Percentiles rank a stretch among this genome's conserved stretches.
Conservation (phyloP, 2,888 invertebrate genomes). For the Pogonocherus hispidulus region DNA sequence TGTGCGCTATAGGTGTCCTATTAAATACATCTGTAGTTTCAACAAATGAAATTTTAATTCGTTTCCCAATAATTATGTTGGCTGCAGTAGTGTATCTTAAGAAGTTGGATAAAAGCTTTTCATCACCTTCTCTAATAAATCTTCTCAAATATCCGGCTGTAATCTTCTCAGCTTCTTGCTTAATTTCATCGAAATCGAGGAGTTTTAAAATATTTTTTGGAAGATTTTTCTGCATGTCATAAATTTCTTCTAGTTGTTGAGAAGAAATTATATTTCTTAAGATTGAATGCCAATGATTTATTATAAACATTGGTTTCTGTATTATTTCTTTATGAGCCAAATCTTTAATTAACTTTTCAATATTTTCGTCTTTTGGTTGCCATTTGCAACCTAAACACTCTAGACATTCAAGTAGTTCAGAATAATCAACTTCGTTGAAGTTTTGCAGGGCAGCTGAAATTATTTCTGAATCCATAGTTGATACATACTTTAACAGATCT, state of each 20-base stretch:
- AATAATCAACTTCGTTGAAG: conserved; percentile 5
- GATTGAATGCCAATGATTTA: too few species aligned
- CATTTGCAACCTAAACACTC: conserved; percentile 28
- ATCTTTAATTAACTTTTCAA: conserved; percentile 23
- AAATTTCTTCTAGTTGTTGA: conserved; percentile 13
- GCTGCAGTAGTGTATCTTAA: conserved; percentile 15
- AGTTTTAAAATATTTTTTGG: neutral
- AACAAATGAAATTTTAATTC: conserved; percentile 11
- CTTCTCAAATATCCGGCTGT: neutral
- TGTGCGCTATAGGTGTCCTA: conserved; percentile 24
- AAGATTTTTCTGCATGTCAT: conserved; percentile 6
- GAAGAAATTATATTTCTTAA: too few species aligned
- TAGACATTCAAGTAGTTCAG: conserved; percentile 18
- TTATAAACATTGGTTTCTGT: conserved; percentile 35
- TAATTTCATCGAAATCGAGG: conserved; percentile 1
- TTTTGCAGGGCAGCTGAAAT: conserved; percentile 2
- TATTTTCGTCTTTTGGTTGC: conserved; percentile 25
- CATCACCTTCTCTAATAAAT: neutral
- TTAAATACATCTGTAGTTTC: neutral
- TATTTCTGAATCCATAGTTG: conserved; percentile 14
- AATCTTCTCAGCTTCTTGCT: neutral
- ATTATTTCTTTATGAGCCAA: conserved; percentile 32
- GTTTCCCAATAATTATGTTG: neutral
- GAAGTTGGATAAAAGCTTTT: neutral
- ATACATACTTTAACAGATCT: conserved; percentile 3